Conservation (phyloP, 2,113 vertebrate species). For the Martes martes region DNA sequence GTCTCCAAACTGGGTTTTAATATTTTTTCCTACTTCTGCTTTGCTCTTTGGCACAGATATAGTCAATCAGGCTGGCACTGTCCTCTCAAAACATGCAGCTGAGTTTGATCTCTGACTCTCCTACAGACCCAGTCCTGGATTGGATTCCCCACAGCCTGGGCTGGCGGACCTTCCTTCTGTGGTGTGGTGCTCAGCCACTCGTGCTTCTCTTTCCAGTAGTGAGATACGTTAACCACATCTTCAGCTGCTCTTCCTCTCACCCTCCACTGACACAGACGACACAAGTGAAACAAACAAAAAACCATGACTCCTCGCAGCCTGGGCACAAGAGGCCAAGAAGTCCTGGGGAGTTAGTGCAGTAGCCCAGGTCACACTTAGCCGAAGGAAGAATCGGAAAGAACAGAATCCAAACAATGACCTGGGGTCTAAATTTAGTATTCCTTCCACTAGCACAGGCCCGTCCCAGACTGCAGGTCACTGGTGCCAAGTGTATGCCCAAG, state of each 20-base stretch:
- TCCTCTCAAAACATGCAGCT: neutral
- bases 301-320: neutral
- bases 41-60: neutral
- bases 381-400: neutral
- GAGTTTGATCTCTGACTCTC: neutral
- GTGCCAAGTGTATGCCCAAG: neutral
- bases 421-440: neutral
- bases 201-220: accelerated
- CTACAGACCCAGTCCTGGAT: neutral
- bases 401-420: neutral
- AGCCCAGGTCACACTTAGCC: neutral
- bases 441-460: neutral
- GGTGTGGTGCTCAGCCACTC: neutral
- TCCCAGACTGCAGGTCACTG: accelerated
- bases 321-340: neutral
- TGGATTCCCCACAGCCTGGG: neutral
- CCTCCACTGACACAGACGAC: neutral
- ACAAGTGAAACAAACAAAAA: neutral
- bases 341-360: neutral
- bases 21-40: neutral
- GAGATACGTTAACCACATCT: neutral
- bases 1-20: neutral
- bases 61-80: neutral
- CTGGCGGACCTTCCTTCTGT: neutral
- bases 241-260: neutral